Conservation (phyloP, 2,113 vertebrate genomes). For the Bos javanicus region DNA sequence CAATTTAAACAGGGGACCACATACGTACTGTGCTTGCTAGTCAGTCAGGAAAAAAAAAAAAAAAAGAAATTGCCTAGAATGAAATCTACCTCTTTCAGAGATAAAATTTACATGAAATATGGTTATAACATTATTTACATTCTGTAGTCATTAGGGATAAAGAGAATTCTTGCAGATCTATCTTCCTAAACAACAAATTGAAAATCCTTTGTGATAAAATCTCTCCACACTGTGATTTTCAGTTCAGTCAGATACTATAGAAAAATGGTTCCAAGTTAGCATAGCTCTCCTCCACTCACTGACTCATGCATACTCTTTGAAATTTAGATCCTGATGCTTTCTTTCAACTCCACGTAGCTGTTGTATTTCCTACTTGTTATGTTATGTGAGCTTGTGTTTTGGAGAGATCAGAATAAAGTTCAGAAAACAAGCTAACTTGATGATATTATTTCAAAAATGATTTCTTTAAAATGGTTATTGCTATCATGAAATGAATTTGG, state of each 20-base stretch:
- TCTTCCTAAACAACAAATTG: conserved; percentile 80
- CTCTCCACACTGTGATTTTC: conserved; percentile 72
- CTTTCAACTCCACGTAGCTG: conserved; percentile 65
- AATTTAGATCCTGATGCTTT: conserved; percentile 75
- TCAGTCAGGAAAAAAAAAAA: not conserved
- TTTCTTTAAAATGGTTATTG: not conserved
- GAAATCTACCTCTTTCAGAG: conserved; percentile 69
- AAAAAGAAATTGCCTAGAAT: conserved; percentile 44
- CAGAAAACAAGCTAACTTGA: not conserved
- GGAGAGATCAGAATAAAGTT: conserved; percentile 38
- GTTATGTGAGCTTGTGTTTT: conserved; percentile 42
- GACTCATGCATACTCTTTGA: conserved; percentile 73
- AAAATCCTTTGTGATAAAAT: conserved; percentile 81
- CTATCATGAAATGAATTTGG: not conserved
- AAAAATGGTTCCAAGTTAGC: conserved; percentile 75
- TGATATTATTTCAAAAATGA: conserved; percentile 28
- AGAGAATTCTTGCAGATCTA: conserved; percentile 76
- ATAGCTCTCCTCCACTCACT: conserved; percentile 63
- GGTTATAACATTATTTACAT: conserved; percentile 79
- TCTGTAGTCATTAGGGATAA: conserved; percentile 80
- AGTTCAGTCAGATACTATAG: conserved; percentile 75
- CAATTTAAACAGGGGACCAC: conserved; percentile 36
- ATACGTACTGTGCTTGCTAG: not conserved
- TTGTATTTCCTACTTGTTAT: conserved; percentile 69
- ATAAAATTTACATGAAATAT: conserved; percentile 76